Base-by-base conservation (phyloP, 2,888 invertebrate genomes). In the Cephus spinipes region DNA sequence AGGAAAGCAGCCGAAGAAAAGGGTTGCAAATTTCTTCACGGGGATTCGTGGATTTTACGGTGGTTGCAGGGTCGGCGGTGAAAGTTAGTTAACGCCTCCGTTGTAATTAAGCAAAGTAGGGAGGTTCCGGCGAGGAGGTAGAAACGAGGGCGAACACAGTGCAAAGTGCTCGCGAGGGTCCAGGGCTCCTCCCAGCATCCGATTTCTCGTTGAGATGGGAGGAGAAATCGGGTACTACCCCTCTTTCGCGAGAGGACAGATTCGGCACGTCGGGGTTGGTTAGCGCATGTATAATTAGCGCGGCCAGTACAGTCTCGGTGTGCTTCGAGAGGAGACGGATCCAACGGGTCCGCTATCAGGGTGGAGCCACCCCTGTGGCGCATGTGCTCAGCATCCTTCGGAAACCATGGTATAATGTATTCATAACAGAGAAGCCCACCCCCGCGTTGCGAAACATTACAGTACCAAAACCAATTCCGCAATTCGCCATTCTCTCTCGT, bases 221-320 rank as follows among this genome's bases (percentile, higher is more conserved):
- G 71, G 31, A 32, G 31, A 32, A 30, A 12, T 30, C 30, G 6
- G 12, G 33, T 9, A 6, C 68, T 55, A 36, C 31, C 68, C 33
- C 68, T 68, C 75, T 55, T 35, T 12, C 79, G 79, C 81, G 74
- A 74, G 81, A 81, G 81, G 83, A 82, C 83, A 82, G 81, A 80
- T 79, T 77, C 74, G 81, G 30, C 71, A 79, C 81, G 73, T 79
- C 79, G 81, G 87, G 81, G 85, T 88, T 87, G 89, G 89, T 89
- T 89, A 90, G 88, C 88, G 89, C 90, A 90, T 88, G 89, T 88
- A 89, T 90, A 90, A 90, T 90, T 90, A 90, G 89, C 86, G 83
- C 84, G 82, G 81, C 71, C 23, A 23, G 40, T 55, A 55, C 40
- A 55, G 76, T 80, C 80, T 80, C 76, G 77, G 79, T 79, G 77